Percentiles rank a stretch among this genome's conserved stretches.
These are phyloP conservation scores for Bungarus multicinctus DNA, from an alignment of 2,113 vertebrate genomes.

Conservation along the genomic window DNA sequence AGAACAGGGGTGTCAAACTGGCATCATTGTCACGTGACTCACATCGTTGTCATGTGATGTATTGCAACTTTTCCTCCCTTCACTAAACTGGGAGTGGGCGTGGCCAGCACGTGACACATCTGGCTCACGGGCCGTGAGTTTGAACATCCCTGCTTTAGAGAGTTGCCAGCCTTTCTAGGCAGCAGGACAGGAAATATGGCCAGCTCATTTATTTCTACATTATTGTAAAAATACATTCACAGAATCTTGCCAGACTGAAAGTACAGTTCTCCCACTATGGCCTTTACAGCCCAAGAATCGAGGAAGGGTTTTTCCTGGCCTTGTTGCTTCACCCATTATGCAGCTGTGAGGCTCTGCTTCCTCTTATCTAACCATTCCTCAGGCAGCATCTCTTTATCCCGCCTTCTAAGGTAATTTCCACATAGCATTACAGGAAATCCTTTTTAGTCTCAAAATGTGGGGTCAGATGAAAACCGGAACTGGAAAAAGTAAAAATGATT, in stretches of 20 bases:
- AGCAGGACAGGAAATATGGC: neutral
- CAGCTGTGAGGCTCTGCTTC: neutral
- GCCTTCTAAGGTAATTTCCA: neutral
- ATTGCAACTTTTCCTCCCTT: no score
- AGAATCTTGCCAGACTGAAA: neutral
- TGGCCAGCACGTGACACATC: no score
- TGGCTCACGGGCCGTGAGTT: no score
- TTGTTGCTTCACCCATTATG: neutral
- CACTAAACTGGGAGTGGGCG: no score
- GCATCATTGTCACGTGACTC: no score
- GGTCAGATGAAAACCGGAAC: neutral
- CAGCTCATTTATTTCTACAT: neutral
- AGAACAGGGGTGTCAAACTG: neutral
- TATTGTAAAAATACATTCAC: neutral
- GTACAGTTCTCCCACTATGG: neutral
- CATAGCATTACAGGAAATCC: neutral
- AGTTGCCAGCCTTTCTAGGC: neutral
- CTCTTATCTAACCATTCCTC: neutral
- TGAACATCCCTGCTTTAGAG: neutral
- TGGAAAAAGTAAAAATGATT: neutral
- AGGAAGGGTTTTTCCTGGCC: neutral
- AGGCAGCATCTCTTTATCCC: neutral
- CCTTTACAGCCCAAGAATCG: neutral
- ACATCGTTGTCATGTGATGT: no score
- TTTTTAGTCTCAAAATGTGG: neutral